Conservation (phyloP, 2,888 invertebrate species). For the Tipula helvola region DNA sequence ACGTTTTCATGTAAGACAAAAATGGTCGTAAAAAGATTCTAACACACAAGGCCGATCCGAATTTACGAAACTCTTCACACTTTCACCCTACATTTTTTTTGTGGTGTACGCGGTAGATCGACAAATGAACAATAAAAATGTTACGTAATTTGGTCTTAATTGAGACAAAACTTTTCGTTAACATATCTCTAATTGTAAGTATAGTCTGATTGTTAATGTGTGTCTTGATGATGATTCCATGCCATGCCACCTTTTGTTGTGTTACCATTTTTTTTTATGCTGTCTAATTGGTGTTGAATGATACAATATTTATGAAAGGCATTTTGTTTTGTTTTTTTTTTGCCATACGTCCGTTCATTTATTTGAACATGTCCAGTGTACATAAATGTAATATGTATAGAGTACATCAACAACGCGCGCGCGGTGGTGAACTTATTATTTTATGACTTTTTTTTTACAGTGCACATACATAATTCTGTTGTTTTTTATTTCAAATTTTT, state of each 20-base stretch:
- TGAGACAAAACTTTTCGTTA: background rate
- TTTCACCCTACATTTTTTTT: background rate
- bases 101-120: background rate
- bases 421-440: background rate
- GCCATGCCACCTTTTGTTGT: background rate
- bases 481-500: background rate
- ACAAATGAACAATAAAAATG: background rate
- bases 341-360: background rate
- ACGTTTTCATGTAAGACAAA: background rate
- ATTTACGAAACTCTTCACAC: background rate
- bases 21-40: background rate
- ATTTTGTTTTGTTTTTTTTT: background rate
- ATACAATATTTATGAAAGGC: constrained; percentile 6
- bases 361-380: background rate
- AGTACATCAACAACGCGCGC: background rate
- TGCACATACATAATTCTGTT: background rate
- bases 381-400: background rate
- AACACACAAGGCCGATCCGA: background rate
- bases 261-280: background rate
- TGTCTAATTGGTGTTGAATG: background rate
- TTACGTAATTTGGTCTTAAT: background rate
- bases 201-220: background rate
- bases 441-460: background rate
- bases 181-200: background rate
- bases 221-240: background rate